Evolutionary conservation across 2,113 vertebrate genomes (phyloP), one percentile per base, ranked within the genome.

Genomic region (Ceyx cyanopectus): DNA sequence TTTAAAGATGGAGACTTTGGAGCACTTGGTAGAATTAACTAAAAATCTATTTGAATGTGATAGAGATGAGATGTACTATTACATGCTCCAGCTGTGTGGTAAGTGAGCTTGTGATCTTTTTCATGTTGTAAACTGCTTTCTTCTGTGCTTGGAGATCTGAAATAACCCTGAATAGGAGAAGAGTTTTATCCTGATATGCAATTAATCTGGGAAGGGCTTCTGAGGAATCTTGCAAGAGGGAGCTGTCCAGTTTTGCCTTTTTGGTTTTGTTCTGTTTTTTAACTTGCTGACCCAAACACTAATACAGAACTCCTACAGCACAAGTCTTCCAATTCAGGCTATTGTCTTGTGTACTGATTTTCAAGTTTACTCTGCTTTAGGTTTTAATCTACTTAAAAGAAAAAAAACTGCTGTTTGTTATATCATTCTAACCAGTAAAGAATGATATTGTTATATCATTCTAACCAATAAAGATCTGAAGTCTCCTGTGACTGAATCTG

Each of bases 11-110:
- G 98, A 99, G 92, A 0, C 94, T 68, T 96, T 99, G 97, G 99
- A 99, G 90, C 97, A 98, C 73, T 96, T 99, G 96, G 98, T 99
- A 92, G 98, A 99, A 48, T 93, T 98, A 96, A 99, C 99, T 23
- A 76, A 95, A 72, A 99, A 98, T 93, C 97, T 99, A 5, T 99
- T 99, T 96, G 99, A 99, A 88, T 99, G 99, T 19, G 98, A 99
- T 95, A 97, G 99, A 97, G 98, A 99, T 93, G 98, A 99, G 74
- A 98, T 99, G 98, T 99, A 99, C 96, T 97, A 97, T 92, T 98
- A 94, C 90, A 45, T 99, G 23, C 97, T 99, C 23, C 96, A 97
- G 2, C 94, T 99, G 7, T 99, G 97, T 96, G 98, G 99, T 99
- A 96, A 98, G 99, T 98, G 58, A 89, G 12, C 27, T 37, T 15